Evolutionary conservation across 2,113 vertebrate species (phyloP).

Genomic region (Peromyscus maniculatus): DNA sequence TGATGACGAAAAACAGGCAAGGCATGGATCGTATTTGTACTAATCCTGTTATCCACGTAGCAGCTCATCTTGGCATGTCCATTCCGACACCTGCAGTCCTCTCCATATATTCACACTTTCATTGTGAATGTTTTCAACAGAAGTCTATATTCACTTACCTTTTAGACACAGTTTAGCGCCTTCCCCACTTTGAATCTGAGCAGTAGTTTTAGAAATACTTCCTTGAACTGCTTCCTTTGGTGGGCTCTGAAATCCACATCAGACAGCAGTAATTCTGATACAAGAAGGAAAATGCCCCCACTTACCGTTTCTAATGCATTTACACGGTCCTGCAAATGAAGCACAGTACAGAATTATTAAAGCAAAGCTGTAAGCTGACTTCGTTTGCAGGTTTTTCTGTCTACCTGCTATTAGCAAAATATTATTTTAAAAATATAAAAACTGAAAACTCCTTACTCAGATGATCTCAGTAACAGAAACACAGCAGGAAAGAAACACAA

Average conservation of each 20-base stretch:
- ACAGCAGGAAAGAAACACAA: background rate
- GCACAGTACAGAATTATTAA: conserved; percentile 81
- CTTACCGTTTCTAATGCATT: conserved; percentile 89
- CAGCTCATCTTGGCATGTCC: background rate
- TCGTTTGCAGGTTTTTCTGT: conserved; percentile 25
- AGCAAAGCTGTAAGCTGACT: conserved; percentile 16
- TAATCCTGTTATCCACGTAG: background rate
- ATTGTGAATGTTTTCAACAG: background rate
- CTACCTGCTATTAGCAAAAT: background rate
- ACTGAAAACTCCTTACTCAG: conserved; percentile 31
- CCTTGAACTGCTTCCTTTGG: conserved; percentile 57
- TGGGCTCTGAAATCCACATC: conserved; percentile 64
- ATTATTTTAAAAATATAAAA: conserved; percentile 44
- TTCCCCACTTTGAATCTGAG: conserved; percentile 55
- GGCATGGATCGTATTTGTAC: background rate
- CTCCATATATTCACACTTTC: conserved; percentile 36
- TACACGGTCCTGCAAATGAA: conserved; percentile 89
- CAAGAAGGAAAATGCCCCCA: conserved; percentile 71
- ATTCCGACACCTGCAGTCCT: background rate
- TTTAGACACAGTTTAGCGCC: conserved; percentile 57
- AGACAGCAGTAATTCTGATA: conserved; percentile 66
- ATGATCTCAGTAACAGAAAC: conserved; percentile 25
- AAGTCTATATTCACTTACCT: conserved; percentile 61
- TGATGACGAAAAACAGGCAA: background rate
- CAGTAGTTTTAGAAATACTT: conserved; percentile 61